Evolutionary conservation across 2,797 vertebrate species (phyloP), one percentile per base, ranked within the genome.

Genomic region (Typhlichthys subterraneus): DNA sequence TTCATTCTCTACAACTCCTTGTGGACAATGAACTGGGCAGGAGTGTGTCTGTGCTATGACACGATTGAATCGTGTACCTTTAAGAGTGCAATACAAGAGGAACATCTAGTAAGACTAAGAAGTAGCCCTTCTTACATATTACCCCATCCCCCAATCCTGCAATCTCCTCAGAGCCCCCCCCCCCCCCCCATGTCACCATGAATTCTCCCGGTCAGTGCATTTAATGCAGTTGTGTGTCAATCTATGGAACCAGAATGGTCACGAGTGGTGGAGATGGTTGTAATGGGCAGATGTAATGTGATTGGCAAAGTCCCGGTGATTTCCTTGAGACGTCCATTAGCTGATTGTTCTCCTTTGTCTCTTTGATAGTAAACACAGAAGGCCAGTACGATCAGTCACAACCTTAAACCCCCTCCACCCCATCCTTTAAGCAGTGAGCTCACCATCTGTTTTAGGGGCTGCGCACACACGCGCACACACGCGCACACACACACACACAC

Each of bases 391-490:
- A 52, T 55, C 48, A 42, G 61, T 60, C 69, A 53, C 73, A 60
- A 67, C 72, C 75, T 72, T 80, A 85, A 84, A 77, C 66, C 23
- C 23, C 23, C 23, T 29, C 23, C 64, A 45, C 59, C 65, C 69
- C 64, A 75, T 83, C 80, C 81, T 72, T 84, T 91, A 84, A 90
- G 85, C 83, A 85, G 81, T 6, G 15, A 78, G 76, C 72, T 77
- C 80, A 85, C 90, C 88, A 91, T 91, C 90, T 91, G 88, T 85
- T 86, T 74, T 42, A 80, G 63, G 75, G 66, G 29, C 67, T 65
- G 62, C 63, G 65, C 53, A 65, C 56, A 54, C 55, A 60, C 52
- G 15, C 48, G 33, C 45, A 63, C 53, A 67, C 61, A 49, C 66
- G 14, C 29, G 51, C 45, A 42, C 57, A 65, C 53, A 46, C 38